Base-by-base conservation (phyloP, 1,140 invertebrate species). In the Chionoecetes opilio region DNA sequence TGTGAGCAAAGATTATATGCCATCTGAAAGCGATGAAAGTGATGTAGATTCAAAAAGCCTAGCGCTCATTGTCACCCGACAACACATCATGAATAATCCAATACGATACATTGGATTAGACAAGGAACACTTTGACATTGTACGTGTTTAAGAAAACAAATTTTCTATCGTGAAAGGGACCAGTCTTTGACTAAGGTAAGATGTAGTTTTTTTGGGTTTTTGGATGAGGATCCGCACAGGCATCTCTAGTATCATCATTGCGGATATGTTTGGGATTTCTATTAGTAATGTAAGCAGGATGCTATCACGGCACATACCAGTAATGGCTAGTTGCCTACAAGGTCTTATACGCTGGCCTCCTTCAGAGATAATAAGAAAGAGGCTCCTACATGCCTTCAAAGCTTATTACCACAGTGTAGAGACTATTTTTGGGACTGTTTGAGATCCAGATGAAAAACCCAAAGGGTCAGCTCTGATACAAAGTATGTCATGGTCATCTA, bases 191-290 rank as follows among this genome's bases (percentile, higher is more conserved):
- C 84, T 11, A 31, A 86, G 3, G 14, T 6, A 14, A 6, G 41
- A 46, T 86, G 84, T 6, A 9, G 84, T 86, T 11, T 31, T 26
- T 31, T 35, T 31, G 84, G 84, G 14, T 8, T 86, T 86, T n/a
- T n/a, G n/a, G 21, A 31, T 84, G 82, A 84, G n/a, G 82, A 84
- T 84, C n/a, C 82, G 82, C n/a, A 84, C 82, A 84, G 21, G 21
- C 8, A 29, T 84, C 32, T 21, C 82, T 8, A 84, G 82, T 84
- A 84, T 6, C 32, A 29, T 88, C 26, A 88, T 34, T 88, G 31
- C 87, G 6, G 31, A 88, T 88, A 37, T 34, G 35, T 34, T 88
- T 88, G 35, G 87, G 35, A 37, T 32, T 11, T 29, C 87, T 34
- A 32, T 88, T 8, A 32, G 31, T 37, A 34, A 11, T 8, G 35